Evolutionary conservation across 2,797 vertebrate genomes (phyloP).

Genomic region (Sphenopsis melanotis): DNA sequence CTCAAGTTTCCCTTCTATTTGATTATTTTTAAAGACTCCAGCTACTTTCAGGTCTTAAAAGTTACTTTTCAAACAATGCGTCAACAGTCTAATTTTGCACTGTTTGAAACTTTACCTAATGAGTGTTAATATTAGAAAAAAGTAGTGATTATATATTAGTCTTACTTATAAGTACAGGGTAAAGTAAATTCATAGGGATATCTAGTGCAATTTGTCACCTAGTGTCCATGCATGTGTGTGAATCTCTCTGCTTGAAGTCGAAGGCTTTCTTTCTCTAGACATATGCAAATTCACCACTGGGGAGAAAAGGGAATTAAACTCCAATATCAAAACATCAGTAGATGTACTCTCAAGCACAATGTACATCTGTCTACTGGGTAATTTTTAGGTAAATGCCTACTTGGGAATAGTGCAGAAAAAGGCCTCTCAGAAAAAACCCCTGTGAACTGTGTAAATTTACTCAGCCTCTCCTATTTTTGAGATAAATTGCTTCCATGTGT

Average conservation of each 20-base stretch:
- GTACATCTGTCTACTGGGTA: background rate
- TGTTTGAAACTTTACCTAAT: background rate
- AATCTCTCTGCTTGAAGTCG: background rate
- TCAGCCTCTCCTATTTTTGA: slow-evolving; percentile 4
- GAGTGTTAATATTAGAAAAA: background rate
- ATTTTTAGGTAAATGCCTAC: background rate
- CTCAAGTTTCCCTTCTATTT: background rate
- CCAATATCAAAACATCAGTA: background rate
- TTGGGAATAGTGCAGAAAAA: slow-evolving; percentile 19
- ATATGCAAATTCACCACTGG: background rate
- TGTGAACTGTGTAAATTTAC: background rate
- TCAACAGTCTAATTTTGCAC: background rate
- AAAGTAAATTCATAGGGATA: background rate
- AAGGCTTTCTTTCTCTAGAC: background rate
- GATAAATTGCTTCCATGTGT: slow-evolving; percentile 47
- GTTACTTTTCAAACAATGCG: background rate
- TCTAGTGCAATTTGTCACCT: background rate
- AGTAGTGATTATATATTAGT: background rate
- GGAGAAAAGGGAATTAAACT: background rate
- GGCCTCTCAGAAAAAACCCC: background rate
- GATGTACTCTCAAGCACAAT: background rate
- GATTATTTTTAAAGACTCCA: background rate
- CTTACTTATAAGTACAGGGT: background rate
- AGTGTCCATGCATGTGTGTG: background rate
- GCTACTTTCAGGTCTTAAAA: background rate